These are phyloP conservation scores for Henricia sp. DNA, from an alignment of 53 echinoderm and acorn worm genomes.

Conservation along the genomic window DNA sequence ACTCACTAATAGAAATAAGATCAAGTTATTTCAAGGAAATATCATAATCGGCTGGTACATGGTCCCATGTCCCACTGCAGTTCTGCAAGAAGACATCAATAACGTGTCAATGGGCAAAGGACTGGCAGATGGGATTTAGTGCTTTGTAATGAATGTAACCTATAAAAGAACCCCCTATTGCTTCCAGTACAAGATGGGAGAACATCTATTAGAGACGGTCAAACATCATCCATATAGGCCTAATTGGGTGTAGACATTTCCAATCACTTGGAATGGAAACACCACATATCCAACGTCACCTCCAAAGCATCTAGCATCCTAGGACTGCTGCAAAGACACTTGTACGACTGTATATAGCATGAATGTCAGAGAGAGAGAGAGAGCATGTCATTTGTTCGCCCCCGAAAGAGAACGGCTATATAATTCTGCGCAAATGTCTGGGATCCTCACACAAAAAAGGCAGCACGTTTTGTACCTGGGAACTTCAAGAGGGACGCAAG, in stretches of 20 bases:
- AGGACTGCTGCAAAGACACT: slow-evolving; percentile 5
- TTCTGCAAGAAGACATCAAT: slow-evolving; percentile 12
- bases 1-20: no score
- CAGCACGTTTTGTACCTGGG: no score
- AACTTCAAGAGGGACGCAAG: no score
- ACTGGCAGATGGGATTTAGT: slow-evolving; percentile 40
- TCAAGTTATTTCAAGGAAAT: no score
- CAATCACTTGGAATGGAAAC: background rate
- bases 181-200: background rate
- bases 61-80: no score
- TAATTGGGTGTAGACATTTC: background rate
- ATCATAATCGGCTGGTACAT: no score
- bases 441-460: no score
- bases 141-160: slow-evolving; percentile 21
- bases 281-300: slow-evolving; percentile 1
- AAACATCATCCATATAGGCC: slow-evolving; percentile 15
- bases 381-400: no score
- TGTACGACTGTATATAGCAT: no score
- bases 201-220: background rate
- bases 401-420: no score
- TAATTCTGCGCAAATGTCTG: no score
- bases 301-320: slow-evolving; percentile 16
- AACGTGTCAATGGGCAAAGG: background rate
- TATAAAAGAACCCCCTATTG: slow-evolving; percentile 23
- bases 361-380: no score